Evolutionary conservation across 2,888 invertebrate species (phyloP).

Genomic region (Diarsia mendica): DNA sequence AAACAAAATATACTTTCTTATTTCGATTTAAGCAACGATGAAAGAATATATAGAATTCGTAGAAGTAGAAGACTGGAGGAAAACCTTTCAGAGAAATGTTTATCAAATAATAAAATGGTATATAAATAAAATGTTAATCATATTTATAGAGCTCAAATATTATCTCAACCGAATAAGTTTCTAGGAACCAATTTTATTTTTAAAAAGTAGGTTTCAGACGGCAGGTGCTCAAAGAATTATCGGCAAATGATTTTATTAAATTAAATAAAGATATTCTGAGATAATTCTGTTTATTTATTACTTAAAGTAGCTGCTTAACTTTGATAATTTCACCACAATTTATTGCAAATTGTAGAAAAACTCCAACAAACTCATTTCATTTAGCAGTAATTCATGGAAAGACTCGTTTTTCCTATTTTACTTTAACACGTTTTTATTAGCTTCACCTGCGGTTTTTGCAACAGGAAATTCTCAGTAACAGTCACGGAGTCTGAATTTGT

Average conservation of each 20-base stretch:
- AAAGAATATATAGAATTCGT: neutral
- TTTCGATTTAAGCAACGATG: constrained; percentile 4
- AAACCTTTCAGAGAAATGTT: neutral
- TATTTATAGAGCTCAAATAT: neutral
- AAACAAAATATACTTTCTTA: neutral
- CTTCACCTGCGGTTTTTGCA: too few relatives aligned
- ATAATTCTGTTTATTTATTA: too few relatives aligned
- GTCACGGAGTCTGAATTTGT: too few relatives aligned
- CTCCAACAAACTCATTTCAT: neutral
- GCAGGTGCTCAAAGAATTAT: neutral
- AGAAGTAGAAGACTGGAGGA: neutral
- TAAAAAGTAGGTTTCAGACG: neutral
- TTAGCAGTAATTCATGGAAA: neutral
- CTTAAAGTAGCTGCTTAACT: neutral
- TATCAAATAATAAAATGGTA: neutral
- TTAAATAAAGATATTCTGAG: neutral
- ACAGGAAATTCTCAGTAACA: too few relatives aligned
- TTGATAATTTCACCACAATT: neutral
- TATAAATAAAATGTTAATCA: neutral
- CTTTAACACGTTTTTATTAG: too few relatives aligned
- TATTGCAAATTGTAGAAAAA: constrained; percentile 9
- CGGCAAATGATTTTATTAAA: neutral
- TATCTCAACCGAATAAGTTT: neutral
- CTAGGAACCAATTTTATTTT: neutral
- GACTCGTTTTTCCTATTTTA: neutral